Evolutionary conservation across 2,797 vertebrate genomes (phyloP).

Genomic region (Gymnothorax reevesii): DNA sequence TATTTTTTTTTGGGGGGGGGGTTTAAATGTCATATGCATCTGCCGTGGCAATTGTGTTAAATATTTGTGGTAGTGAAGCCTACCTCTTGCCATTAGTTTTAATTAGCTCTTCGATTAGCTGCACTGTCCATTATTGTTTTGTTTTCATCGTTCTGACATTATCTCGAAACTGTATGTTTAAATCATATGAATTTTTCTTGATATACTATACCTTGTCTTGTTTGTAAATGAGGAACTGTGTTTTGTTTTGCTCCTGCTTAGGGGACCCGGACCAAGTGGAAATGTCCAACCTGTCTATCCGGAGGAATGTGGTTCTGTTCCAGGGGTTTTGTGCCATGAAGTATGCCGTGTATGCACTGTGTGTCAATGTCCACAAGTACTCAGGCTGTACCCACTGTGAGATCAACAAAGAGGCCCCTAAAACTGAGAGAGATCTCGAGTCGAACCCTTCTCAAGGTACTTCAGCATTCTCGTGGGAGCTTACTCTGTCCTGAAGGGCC

Average conservation of each 20-base stretch:
- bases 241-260: constrained; percentile 32
- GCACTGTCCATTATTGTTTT: background rate
- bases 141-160: background rate
- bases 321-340: constrained; percentile 95
- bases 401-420: constrained; percentile 30
- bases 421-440: constrained; percentile 47
- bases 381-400: constrained; percentile 71
- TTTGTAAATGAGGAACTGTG: background rate
- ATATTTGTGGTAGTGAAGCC: background rate
- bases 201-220: background rate
- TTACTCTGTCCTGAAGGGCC: background rate
- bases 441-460: constrained; percentile 60
- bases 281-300: constrained; percentile 59
- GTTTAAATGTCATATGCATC: background rate
- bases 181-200: background rate
- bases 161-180: background rate
- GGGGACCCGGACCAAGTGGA: constrained; percentile 54
- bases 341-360: constrained; percentile 91
- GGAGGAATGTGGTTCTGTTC: constrained; percentile 82
- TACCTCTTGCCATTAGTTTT: background rate
- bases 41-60: background rate
- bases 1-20: too few relatives aligned
- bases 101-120: background rate
- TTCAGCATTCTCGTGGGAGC: background rate
- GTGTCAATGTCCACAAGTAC: constrained; percentile 80